These are phyloP conservation scores for Cydia strobilella DNA, from an alignment of 1,140 invertebrate genomes.

Conservation along the genomic window DNA sequence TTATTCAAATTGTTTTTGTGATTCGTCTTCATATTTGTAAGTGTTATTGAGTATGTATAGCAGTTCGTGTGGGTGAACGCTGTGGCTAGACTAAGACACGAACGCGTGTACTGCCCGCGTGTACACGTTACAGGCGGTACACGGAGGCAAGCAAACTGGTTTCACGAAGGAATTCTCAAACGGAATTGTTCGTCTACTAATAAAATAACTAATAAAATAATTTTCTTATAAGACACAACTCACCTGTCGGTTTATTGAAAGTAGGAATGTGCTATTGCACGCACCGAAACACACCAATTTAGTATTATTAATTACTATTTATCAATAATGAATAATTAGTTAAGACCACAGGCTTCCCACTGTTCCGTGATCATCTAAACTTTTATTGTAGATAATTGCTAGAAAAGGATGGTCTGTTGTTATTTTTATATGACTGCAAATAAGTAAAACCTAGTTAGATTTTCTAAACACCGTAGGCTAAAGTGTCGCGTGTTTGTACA, in stretches of 20 bases:
- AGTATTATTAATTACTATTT: slow-evolving; percentile 62
- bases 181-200: slow-evolving; percentile 68
- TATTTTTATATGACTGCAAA: slow-evolving; percentile 79
- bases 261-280: slow-evolving; percentile 79
- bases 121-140: not conserved
- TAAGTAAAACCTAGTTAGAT: slow-evolving; percentile 67
- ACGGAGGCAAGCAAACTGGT: slow-evolving; percentile 5
- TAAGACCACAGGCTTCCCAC: slow-evolving; percentile 73
- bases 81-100: slow-evolving; percentile 68
- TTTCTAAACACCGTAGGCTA: slow-evolving; percentile 75
- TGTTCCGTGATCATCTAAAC: slow-evolving; percentile 63
- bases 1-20: slow-evolving; percentile 73
- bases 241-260: slow-evolving; percentile 60
- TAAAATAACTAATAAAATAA: slow-evolving; percentile 54
- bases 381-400: slow-evolving; percentile 78
- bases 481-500: slow-evolving; percentile 37
- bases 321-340: slow-evolving; percentile 58
- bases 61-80: slow-evolving; percentile 61
- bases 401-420: slow-evolving; percentile 76
- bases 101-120: slow-evolving; percentile 5
- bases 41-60: slow-evolving; percentile 76
- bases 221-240: slow-evolving; percentile 58
- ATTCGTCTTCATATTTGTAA: slow-evolving; percentile 73
- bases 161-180: slow-evolving; percentile 67
- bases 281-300: slow-evolving; percentile 77